Conservation (phyloP, 2,888 invertebrate genomes). For the Pyrrhia umbra region DNA sequence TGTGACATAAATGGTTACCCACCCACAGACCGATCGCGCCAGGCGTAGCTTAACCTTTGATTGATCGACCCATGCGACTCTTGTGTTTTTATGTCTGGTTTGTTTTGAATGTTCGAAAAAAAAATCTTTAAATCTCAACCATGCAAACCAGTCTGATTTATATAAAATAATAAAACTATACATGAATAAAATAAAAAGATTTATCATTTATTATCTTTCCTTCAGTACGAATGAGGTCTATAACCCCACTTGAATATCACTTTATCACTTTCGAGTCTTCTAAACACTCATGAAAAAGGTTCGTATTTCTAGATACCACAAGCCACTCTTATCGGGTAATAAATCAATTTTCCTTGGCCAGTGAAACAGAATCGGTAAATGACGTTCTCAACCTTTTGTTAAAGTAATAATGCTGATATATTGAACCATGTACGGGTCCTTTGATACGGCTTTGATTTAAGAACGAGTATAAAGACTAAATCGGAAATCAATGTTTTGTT, state of each 20-base stretch:
- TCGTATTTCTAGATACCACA: constrained; percentile 42
- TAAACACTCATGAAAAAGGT: constrained; percentile 17
- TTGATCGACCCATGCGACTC: no score
- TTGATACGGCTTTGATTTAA: constrained; percentile 54
- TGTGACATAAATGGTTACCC: no score
- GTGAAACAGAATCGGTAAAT: constrained; percentile 63
- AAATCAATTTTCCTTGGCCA: constrained; percentile 61
- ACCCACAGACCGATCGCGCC: no score
- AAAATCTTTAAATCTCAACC: no score
- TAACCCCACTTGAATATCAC: constrained; percentile 7
- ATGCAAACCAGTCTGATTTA: not conserved
- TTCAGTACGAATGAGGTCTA: not conserved
- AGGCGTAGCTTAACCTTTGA: no score
- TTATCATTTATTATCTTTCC: not conserved
- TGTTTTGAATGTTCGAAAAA: no score
- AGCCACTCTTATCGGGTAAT: constrained; percentile 48
- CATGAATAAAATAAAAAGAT: not conserved
- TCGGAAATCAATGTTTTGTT: constrained; percentile 33
- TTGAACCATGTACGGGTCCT: constrained; percentile 39
- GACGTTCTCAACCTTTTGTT: constrained; percentile 61
- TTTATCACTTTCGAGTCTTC: constrained; percentile 24
- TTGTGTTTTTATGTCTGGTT: no score
- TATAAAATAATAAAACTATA: not conserved
- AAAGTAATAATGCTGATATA: constrained; percentile 64
- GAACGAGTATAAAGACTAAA: constrained; percentile 18